Evolutionary conservation across 2,797 vertebrate species (phyloP), one percentile per base, ranked within the genome.

Genomic region (Phrynocephalus forsythii): DNA sequence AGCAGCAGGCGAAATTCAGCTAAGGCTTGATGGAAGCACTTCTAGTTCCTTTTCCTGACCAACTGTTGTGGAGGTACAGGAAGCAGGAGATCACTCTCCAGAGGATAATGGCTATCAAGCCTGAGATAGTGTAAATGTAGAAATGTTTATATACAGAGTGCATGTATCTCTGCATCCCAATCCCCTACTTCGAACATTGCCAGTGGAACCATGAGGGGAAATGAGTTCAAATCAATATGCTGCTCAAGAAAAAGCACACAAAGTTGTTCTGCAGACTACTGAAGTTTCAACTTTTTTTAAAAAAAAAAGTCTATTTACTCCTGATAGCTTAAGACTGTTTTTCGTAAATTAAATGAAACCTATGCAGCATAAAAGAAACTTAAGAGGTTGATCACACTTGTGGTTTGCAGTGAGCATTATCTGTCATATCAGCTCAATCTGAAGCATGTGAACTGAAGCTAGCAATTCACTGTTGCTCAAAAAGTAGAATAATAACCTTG

Each of bases 351-450:
- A 30, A 80, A 88, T n/a, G 50, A 81, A 82, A 52, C n/a, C 18
- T n/a, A 73, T 75, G 50, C 44, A 52, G 44, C 80, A 56, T 24
- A 86, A 81, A 11, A 85, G 63, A 68, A 16, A 16, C 9, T 44
- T 24, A 8, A 75, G 13, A 60, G 26, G 2, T 26, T 22, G 81
- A 87, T 69, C 10, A 69, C 63, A 83, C 48, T 86, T 86, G 81
- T 67, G 80, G 86, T 84, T 80, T 88, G 44, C 15, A 72, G n/a
- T 77, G 69, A 88, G 24, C 56, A 80, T 75, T 16, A 48, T 26
- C 79, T 88, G 77, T 38, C 68, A 84, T 80, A 48, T 83, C 82
- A 73, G 77, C 69, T 88, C 68, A 84, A n/a, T 79, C 24, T 87
- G 56, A 69, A 78, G 33, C 22, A 52, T 22, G 66, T 73, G 60